Conservation (phyloP, 2,888 invertebrate species). For the Dinocampus coccinellae region DNA sequence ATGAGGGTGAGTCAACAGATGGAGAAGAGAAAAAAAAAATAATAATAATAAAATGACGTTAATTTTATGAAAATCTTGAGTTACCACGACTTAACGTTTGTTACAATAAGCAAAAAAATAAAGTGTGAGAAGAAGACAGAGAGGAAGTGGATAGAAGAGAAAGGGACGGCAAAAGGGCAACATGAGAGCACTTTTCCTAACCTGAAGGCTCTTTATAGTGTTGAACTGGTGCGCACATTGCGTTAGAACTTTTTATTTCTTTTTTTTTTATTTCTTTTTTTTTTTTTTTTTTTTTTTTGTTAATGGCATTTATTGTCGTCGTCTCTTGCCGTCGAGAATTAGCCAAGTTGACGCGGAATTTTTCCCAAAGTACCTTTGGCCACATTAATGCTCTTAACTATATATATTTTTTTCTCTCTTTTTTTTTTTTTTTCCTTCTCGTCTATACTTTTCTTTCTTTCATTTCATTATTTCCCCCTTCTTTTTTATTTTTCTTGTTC, state of each 20-base stretch:
- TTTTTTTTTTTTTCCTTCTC: neutral
- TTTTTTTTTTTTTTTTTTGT: too few species aligned
- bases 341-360: conserved; percentile 44
- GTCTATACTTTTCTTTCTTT: neutral
- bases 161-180: conserved; percentile 18
- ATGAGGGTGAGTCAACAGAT: too few species aligned
- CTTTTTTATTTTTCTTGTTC: too few species aligned
- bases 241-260: conserved; percentile 41
- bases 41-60: neutral
- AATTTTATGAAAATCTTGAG: neutral
- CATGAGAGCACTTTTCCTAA: conserved; percentile 3
- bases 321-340: conserved; percentile 43
- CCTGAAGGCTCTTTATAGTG: conserved; percentile 21
- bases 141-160: neutral
- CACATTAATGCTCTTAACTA: conserved; percentile 8
- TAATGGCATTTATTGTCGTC: conserved; percentile 55
- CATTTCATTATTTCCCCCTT: neutral
- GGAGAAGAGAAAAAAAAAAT: neutral
- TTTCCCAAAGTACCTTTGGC: conserved; percentile 38
- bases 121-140: neutral
- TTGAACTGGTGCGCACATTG: conserved; percentile 21
- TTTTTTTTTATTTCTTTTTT: too few species aligned
- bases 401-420: neutral
- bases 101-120: neutral
- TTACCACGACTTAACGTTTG: neutral